Base-by-base conservation (phyloP, 2,888 invertebrate genomes). In the Diachrysia chrysitis region DNA sequence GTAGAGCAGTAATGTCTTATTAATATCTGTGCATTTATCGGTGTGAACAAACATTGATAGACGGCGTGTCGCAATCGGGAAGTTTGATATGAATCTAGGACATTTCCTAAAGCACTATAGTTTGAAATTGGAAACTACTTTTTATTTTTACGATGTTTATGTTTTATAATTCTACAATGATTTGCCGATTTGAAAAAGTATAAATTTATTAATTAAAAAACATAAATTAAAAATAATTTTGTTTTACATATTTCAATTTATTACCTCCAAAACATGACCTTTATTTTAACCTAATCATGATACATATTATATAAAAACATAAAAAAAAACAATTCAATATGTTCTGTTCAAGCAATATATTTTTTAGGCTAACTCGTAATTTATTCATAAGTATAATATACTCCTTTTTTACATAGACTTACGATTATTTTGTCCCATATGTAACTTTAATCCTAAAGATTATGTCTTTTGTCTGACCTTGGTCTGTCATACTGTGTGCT, bases 11-110 rank as follows among this genome's bases (percentile, higher is more conserved):
- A 66, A 73, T 64, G 54, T 19, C 54, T 80, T 73, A 73, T 76
- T 53, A 63, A 77, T 73, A 69, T 66, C 55, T 60, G 58, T 67
- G 62, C 54, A 66, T 69, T 78, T 83, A 81, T 81, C 77, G 66
- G n/a, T 58, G 16, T 58, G 62, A 32, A 59, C 68, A 81, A 83
- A 79, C 71, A 83, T 76, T 66, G 69, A 78, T 77, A 68, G 68
- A 69, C 65, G 61, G 70, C 74, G 59, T 83, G 75, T 76, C 54
- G 82, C 74, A 83, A 83, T 81, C 75, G 71, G 68, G 63, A 75
- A 42, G 60, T 61, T 69, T 67, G 75, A 75, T 75, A 75, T 58
- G 57, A 71, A 69, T 68, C 51, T 66, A 58, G 62, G 48, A 58
- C 69, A 57, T 69, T 76, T 78, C 70, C 71, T 66, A 58, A 71